Evolutionary conservation across 2,113 vertebrate genomes (phyloP), one percentile per base, ranked within the genome.

Genomic region (Ariopsis seemanni): DNA sequence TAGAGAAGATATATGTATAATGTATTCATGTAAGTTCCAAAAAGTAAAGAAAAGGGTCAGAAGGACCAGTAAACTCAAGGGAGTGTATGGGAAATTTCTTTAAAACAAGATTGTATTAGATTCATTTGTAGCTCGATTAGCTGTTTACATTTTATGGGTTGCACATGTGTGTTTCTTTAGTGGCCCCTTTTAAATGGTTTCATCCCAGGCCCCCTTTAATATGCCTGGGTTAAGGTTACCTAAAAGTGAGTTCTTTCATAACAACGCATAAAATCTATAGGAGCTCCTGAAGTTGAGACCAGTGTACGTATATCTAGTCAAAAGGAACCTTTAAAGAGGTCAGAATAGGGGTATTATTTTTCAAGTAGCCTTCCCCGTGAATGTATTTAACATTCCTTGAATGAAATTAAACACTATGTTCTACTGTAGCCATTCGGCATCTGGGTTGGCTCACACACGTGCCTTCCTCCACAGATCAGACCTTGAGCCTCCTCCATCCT

Each of bases 391-490:
- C 85, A 83, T 82, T 78, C 15, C 57, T 81, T 52, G 8, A 63
- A 78, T 82, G 86, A 83, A 90, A 86, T 60, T 17, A 72, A 84
- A 86, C 82, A 52, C 80, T 79, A 22, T 63, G 53, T 53, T 55
- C 48, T 83, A 75, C 84, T 42, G 75, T 86, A 83, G 82, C 74
- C 17, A 48, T 84, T 89, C 83, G 34, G 83, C 90, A 88, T 90
- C 88, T 89, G 90, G 88, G 48, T 78, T 82, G 83, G 69, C 72
- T 77, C 79, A 84, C 53, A 75, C 60, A 52, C 75, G 52, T 86
- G 88, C 77, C 90, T 86, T 82, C 79, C 83, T 86, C 85, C 83
- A 65, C 81, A 80, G 83, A 79, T 90, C 89, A 42, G 85, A 91
- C 90, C 85, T 89, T 89, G 83, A 84, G 88, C 89, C 85, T 90